phyloP scores from a whole-genome alignment of 1,140 invertebrate genomes.

The Hestina assimilis region DNA sequence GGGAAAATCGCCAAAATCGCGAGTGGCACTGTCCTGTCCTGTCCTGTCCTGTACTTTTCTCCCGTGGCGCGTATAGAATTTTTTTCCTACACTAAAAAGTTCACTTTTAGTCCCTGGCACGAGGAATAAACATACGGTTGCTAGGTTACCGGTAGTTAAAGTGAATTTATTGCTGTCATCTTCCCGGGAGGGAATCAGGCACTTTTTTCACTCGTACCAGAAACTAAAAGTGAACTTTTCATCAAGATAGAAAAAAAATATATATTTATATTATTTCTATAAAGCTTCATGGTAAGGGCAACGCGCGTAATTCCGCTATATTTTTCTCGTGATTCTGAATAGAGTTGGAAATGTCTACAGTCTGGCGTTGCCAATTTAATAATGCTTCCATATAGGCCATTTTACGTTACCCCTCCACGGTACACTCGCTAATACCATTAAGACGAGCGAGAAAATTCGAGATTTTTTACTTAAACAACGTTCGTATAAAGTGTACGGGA shows the following conservation, averaged over 20 bases:
- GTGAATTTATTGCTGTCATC: too few relatives aligned
- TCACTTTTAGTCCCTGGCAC: too few relatives aligned
- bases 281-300: neutral
- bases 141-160: too few relatives aligned
- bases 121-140: too few relatives aligned
- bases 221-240: too few relatives aligned
- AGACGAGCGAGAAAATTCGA: slow-evolving; percentile 3
- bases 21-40: too few relatives aligned
- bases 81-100: too few relatives aligned
- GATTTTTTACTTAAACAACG: slow-evolving; percentile 1
- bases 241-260: neutral
- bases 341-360: slow-evolving; percentile 20
- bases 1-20: too few relatives aligned
- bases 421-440: slow-evolving; percentile 11
- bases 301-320: slow-evolving; percentile 5
- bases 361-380: slow-evolving; percentile 42
- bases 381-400: slow-evolving; percentile 36
- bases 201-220: too few relatives aligned
- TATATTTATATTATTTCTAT: neutral
- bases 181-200: too few relatives aligned
- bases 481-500: neutral
- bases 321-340: slow-evolving; percentile 20
- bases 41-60: too few relatives aligned
- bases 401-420: neutral
- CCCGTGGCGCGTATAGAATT: too few relatives aligned